Percentiles rank a stretch among this genome's conserved stretches.
Evolutionary conservation across 1,140 invertebrate species (phyloP).

Genomic region (Nilaparvata lugens): DNA sequence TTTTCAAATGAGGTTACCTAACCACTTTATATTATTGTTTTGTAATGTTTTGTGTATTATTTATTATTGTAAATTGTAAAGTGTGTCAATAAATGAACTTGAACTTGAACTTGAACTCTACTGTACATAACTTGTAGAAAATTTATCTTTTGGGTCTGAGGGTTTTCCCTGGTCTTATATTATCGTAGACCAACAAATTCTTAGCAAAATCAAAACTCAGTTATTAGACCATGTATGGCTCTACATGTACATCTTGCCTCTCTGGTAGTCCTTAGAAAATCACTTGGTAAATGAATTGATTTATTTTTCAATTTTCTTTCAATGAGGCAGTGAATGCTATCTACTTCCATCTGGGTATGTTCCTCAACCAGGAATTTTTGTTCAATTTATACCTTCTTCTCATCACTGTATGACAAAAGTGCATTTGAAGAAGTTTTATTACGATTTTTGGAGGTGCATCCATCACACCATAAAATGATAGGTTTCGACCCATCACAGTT

Average conservation of each 20-base stretch:
- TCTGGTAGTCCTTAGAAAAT: not conserved
- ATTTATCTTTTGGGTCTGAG: too few species aligned
- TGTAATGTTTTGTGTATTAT: too few species aligned
- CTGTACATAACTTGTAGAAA: too few species aligned
- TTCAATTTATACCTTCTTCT: constrained; percentile 27
- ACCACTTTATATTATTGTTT: too few species aligned
- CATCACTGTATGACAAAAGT: constrained; percentile 25
- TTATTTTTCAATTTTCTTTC: constrained; percentile 26
- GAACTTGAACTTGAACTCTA: too few species aligned
- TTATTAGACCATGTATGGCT: not conserved
- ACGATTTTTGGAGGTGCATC: constrained; percentile 32
- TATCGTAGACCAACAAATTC: not conserved
- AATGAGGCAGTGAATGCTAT: constrained; percentile 32
- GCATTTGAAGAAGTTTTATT: constrained; percentile 32
- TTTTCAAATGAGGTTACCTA: too few species aligned
- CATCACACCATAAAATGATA: too few species aligned
- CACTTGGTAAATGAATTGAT: constrained; percentile 11
- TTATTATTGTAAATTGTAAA: too few species aligned
- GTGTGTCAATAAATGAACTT: too few species aligned
- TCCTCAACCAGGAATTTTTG: constrained; percentile 37
- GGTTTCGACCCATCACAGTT: too few species aligned
- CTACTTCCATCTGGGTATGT: constrained; percentile 38
- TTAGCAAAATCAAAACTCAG: constrained; percentile 8
- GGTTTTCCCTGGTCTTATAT: too few species aligned
- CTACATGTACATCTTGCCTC: not conserved